Evolutionary conservation across 2,113 vertebrate genomes (phyloP).

Genomic region (Orientallactaga bullata): DNA sequence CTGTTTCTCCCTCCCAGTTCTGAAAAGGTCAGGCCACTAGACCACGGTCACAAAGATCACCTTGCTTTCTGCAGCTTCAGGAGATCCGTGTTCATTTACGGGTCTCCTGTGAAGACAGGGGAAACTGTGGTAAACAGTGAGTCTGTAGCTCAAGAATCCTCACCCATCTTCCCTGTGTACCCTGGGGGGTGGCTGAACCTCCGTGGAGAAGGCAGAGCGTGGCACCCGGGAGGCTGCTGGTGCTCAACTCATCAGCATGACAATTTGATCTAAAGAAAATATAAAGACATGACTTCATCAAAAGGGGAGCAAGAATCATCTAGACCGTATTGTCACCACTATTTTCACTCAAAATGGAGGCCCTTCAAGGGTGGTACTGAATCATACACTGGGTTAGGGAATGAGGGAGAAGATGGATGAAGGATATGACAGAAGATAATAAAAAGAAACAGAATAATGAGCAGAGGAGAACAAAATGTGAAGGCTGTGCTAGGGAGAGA

Average conservation of each 20-base stretch:
- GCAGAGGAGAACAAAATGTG: background rate
- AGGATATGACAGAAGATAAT: background rate
- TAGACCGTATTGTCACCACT: background rate
- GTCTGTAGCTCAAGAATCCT: background rate
- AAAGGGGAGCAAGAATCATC: background rate
- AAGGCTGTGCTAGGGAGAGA: background rate
- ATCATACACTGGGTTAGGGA: background rate
- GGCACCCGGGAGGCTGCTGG: background rate
- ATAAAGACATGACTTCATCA: constrained; percentile 10
- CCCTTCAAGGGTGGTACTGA: background rate
- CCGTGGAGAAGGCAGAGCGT: background rate
- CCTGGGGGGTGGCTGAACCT: fast-evolving
- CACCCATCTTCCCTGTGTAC: background rate
- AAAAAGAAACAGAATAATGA: background rate
- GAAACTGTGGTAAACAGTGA: background rate
- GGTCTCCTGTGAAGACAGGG: background rate
- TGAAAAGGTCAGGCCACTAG: background rate
- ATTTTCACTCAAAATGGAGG: background rate
- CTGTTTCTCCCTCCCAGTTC: background rate
- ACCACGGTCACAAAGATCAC: background rate
- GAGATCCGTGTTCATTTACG: background rate
- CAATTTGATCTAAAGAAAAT: constrained; percentile 15
- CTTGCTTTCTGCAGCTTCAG: background rate
- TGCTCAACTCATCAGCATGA: background rate
- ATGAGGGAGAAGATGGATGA: background rate